Base-by-base conservation (phyloP, 2,888 invertebrate genomes). In the Hemaris fuciformis region DNA sequence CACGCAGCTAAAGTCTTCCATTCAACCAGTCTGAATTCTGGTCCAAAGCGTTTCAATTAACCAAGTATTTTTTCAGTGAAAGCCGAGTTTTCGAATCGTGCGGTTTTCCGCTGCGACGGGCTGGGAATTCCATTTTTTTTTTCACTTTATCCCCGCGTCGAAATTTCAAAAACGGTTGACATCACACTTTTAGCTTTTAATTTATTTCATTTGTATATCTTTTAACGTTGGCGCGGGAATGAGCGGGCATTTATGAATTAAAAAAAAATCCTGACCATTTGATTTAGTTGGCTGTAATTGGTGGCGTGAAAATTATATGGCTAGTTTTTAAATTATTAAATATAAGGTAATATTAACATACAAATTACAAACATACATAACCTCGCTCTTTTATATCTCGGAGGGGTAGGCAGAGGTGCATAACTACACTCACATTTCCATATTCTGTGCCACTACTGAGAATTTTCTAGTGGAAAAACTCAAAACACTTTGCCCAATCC, bases 11-110 rank as follows among this genome's bases (percentile, higher is more conserved):
- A n/a, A 57, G 57, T 41, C 23, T 57, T 41, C 41, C 65, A 48
- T 63, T 67, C 59, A 62, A 65, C 66, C 65, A 62, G 57, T 61
- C 31, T 56, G 62, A 56, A 66, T 69, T 68, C 64, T 66, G 66
- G 65, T 66, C 62, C 64, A 66, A 63, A 66, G 70, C 63, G 43
- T 69, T 71, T 73, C 68, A 69, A 73, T 75, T 73, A 73, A 65
- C 64, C 61, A 34, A 58, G 59, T 64, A 60, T 62, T 70, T 70
- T 68, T 69, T 66, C 59, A 63, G 60, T 38, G 62, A 27, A 57
- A 58, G 60, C 59, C 62, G 62, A 60, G 71, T 66, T 67, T 71
- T 69, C 62, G 57, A 41, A 34, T 57, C 57, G 57, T 57, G 57
- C 57, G 57, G 57, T 57, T 38, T 57, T 41, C 23, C 31, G 31